Base-by-base conservation (phyloP, 2,888 invertebrate genomes). In the Ferrisia virgata region DNA sequence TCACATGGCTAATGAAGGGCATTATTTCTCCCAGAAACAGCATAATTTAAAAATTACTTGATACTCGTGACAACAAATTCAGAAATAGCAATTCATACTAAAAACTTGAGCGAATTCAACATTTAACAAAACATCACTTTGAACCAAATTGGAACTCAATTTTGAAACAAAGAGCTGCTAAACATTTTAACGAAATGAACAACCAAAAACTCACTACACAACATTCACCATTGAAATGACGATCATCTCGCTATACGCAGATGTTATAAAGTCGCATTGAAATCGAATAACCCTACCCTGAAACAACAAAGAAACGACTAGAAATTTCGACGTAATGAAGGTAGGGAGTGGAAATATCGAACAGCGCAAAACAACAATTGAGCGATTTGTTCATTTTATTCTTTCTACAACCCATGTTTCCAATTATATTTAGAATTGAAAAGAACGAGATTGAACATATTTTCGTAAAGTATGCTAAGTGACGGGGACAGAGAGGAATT, bases 11-110 rank as follows among this genome's bases (percentile, higher is more conserved):
- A 76, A 33, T 36, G 11, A 6, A 31, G 28, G 3, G n/a, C n/a
- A 76, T 76, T 28, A 11, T 31, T 8, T 76, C 36, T 6, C 1
- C n/a, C 33, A 36, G 18, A 76, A 18, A 8, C 33, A 11, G 36
- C 33, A 76, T 64, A 15, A 64, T 76, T 33, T 76, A 76, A 76
- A 76, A 36, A 36, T 36, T 76, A 36, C 72, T 76, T 76, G 36
- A 18, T 18, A 76, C 15, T 31, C 18, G 11, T 22, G 22, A 22
- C 8, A 22, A 18, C 9, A 11, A 53, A 8, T 22, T 22, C 69
- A 53, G 31, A 69, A 31, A 69, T 69, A 69, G 31, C 69, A 69
- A 31, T 69, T 33, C 6, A 18, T 31, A 69, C 69, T 40, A 4
- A 69, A 31, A 69, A 69, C 31, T 22, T 64, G n/a, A 18, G 3